Evolutionary conservation across 2,888 invertebrate genomes (phyloP), one percentile per base, ranked within the genome.

Genomic region (Diploptera punctata): DNA sequence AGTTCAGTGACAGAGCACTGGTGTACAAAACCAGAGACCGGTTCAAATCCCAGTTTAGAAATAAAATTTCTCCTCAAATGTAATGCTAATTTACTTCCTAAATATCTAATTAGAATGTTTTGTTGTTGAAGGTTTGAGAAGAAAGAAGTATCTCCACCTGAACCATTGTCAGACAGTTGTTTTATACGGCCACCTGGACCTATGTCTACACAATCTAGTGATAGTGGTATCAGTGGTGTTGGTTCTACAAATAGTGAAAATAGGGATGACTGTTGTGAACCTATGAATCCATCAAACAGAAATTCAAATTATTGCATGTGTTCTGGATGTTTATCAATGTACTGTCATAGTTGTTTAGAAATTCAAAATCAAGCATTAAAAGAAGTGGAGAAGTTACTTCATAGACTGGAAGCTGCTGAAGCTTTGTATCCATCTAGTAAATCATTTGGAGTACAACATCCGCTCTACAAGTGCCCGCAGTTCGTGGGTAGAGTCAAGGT

Each of bases 401-500:
- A 89, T 67, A 86, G 92, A 29, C 84, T 95, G 76, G 92, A 95
- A 80, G 85, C 87, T 70, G 94, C 93, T 0, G 92, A 94, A 80
- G 87, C 91, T 3, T 86, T 97, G 13, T 97, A 93, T 84, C 95
- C 96, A 0, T 95, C 95, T 4, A 90, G 90, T 68, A 90, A 91
- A 77, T 92, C 93, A 24, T 92, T 97, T 84, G 92, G 90, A 0
- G 84, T 84, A 5, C 89, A 92, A 73, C 93, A 92, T 84, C 91
- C 92, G 16, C 84, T 91, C 18, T 89, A 92, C 75, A 88, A 86
- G 73, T 89, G 89, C 73, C 81, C 86, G 1, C 85, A 86, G 71
- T 92, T 94, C 79, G 87, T 87, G 31, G 87, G 87, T 68, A 85
- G 91, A 78, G 86, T 93, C 10, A 91, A 92, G 82, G 87, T 86